phyloP scores from a whole-genome alignment of 92 coral and sea anemone genomes.

The Porites evermanni region DNA sequence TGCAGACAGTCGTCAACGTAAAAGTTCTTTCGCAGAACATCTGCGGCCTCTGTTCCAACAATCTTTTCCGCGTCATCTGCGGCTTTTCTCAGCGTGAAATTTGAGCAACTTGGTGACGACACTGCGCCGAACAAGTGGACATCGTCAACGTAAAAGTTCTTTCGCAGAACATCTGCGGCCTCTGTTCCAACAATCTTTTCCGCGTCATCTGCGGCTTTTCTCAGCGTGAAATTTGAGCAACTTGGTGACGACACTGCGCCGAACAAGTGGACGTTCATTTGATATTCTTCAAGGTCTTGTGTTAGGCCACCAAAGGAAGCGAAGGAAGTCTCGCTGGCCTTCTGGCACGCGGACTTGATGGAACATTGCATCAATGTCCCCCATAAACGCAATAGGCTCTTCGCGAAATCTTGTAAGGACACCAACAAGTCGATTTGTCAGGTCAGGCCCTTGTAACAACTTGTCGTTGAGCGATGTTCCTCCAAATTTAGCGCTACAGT shows the following conservation, averaged over 20 bases:
- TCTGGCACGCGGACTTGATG: conserved; percentile 38
- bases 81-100: neutral
- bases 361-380: conserved; percentile 40
- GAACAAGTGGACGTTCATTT: conserved; percentile 40
- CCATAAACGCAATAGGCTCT: conserved; percentile 28
- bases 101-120: conserved; percentile 26
- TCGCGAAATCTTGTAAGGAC: conserved; percentile 39
- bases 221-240: conserved; percentile 14
- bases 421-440: conserved; percentile 20
- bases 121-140: conserved; percentile 35
- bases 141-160: conserved; percentile 20
- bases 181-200: neutral
- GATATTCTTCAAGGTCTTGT: conserved; percentile 17
- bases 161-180: conserved; percentile 7
- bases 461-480: conserved; percentile 33
- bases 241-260: conserved; percentile 28
- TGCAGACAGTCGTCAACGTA: conserved; percentile 25
- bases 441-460: conserved; percentile 42
- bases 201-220: neutral
- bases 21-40: conserved; percentile 6
- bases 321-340: conserved; percentile 19
- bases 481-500: conserved; percentile 37
- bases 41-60: neutral
- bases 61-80: neutral
- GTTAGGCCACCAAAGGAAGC: conserved; percentile 41